Evolutionary conservation across 2,888 invertebrate genomes (phyloP), one percentile per base, ranked within the genome.

Genomic region (Ligdia adustata): DNA sequence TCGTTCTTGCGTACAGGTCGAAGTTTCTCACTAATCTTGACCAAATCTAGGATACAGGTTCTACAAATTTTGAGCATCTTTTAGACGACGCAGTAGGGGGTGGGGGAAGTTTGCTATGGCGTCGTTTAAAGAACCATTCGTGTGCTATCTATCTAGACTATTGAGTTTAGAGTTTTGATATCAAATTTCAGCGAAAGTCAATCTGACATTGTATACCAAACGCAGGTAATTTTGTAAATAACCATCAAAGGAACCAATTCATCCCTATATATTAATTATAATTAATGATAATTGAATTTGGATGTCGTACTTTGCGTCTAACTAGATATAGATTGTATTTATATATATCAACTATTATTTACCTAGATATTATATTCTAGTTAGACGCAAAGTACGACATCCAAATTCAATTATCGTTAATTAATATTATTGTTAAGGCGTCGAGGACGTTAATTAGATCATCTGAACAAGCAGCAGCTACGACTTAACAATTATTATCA

Each of bases 201-300:
- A n/a, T n/a, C n/a, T n/a, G n/a, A n/a, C n/a, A n/a, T n/a, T n/a
- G n/a, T n/a, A n/a, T n/a, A n/a, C n/a, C n/a, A n/a, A n/a, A n/a
- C n/a, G n/a, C n/a, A n/a, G n/a, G n/a, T n/a, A n/a, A n/a, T n/a
- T n/a, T n/a, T n/a, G n/a, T n/a, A n/a, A n/a, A n/a, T n/a, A n/a
- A n/a, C n/a, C 18, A 27, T 27, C 27, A 27, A 27, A 27, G 27
- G 18, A 11, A 4, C 16, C 9, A 12, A 12, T 16, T 16, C 9
- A 31, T 6, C n/a, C 34, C 15, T 35, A 26, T 18, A 46, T 34
- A 46, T 35, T 35, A 35, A 40, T 29, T 29, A 34, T 40, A 46
- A 40, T 46, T 27, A 13, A 26, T 26, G 7, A 18, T 46, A 40
- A 46, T 46, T 46, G 46, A 35, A 46, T 40, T 31, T 9, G 32